These are phyloP conservation scores for Lateolabrax maculatus DNA, from an alignment of 2,797 vertebrate species.

Conservation along the genomic window DNA sequence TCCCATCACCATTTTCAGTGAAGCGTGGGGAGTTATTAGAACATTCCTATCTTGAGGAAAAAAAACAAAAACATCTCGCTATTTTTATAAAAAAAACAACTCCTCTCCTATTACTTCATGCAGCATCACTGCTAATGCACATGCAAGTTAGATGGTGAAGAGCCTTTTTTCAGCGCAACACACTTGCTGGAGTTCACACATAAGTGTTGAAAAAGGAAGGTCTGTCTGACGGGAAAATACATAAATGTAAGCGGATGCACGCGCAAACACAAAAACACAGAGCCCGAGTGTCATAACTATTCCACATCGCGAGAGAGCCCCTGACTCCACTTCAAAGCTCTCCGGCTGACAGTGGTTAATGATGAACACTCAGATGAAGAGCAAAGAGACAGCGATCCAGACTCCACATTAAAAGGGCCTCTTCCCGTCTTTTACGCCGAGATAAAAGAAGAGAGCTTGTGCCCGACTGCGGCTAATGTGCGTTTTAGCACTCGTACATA, in stretches of 20 bases:
- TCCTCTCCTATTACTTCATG: slow-evolving; percentile 48
- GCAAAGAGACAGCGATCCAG: slow-evolving; percentile 78
- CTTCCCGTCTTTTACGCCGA: slow-evolving; percentile 68
- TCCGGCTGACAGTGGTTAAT: slow-evolving; percentile 79
- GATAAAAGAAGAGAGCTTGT: slow-evolving; percentile 75
- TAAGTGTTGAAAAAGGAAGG: slow-evolving; percentile 17
- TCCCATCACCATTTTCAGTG: slow-evolving; percentile 55
- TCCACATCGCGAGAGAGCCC: slow-evolving; percentile 64
- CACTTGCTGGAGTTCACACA: slow-evolving; percentile 55
- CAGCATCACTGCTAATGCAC: slow-evolving; percentile 50
- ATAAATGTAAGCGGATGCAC: slow-evolving; percentile 57
- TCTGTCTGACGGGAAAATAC: slow-evolving; percentile 42
- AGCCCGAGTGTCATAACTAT: slow-evolving; percentile 71
- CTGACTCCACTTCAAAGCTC: slow-evolving; percentile 83
- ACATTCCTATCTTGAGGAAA: slow-evolving; percentile 30
- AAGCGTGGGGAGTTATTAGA: slow-evolving; percentile 61
- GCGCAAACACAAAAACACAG: slow-evolving; percentile 53
- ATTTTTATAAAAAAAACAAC: slow-evolving; percentile 48
- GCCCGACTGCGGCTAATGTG: slow-evolving; percentile 74
- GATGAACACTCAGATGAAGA: slow-evolving; percentile 83
- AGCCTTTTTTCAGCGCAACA: slow-evolving; percentile 31
- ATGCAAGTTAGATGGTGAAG: slow-evolving; percentile 50
- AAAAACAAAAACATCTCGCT: slow-evolving; percentile 38
- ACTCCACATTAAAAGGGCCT: slow-evolving; percentile 74
- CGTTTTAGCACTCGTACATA: slow-evolving; percentile 80